These are phyloP conservation scores for Xylota segnis DNA, from an alignment of 2,888 invertebrate species.

Conservation along the genomic window DNA sequence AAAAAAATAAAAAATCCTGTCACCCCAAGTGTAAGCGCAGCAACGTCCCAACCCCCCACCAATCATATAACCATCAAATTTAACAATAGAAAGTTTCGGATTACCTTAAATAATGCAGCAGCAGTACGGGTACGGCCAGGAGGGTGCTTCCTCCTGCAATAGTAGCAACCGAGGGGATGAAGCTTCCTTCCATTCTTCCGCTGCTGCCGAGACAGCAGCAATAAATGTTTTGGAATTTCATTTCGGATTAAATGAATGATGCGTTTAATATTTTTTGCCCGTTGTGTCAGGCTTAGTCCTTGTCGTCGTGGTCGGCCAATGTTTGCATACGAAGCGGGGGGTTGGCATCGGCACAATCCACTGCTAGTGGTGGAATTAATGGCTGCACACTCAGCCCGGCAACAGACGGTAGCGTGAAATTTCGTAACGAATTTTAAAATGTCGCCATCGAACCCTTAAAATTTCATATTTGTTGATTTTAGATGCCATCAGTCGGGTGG, in stretches of 20 bases:
- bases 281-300: not conserved
- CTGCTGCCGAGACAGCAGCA: slow-evolving; percentile 65
- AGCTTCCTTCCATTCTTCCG: slow-evolving; percentile 31
- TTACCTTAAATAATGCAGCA: slow-evolving; percentile 74
- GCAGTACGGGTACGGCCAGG: too few relatives aligned
- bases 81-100: slow-evolving; percentile 75
- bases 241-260: slow-evolving; percentile 72
- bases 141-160: too few relatives aligned
- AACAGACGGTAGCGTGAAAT: slow-evolving; percentile 76
- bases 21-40: slow-evolving; percentile 37
- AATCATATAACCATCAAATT: slow-evolving; percentile 75
- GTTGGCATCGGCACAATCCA: slow-evolving; percentile 10
- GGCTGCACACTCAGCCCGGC: slow-evolving; percentile 28
- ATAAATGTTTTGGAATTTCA: slow-evolving; percentile 77
- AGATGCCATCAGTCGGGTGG: slow-evolving; percentile 53
- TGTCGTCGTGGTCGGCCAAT: slow-evolving; percentile 55
- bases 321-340: slow-evolving; percentile 60
- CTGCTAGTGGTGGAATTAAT: slow-evolving; percentile 63
- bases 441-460: slow-evolving; percentile 41
- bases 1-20: slow-evolving; percentile 37
- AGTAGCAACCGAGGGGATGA: slow-evolving; percentile 53
- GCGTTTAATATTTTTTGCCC: slow-evolving; percentile 70
- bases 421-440: slow-evolving; percentile 77
- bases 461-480: slow-evolving; percentile 74
- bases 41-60: slow-evolving; percentile 30